A percentile compares a stretch with the other conserved stretches of the same genome.
Conservation (phyloP, 2,888 invertebrate species). For the Parasteatoda lunata region DNA sequence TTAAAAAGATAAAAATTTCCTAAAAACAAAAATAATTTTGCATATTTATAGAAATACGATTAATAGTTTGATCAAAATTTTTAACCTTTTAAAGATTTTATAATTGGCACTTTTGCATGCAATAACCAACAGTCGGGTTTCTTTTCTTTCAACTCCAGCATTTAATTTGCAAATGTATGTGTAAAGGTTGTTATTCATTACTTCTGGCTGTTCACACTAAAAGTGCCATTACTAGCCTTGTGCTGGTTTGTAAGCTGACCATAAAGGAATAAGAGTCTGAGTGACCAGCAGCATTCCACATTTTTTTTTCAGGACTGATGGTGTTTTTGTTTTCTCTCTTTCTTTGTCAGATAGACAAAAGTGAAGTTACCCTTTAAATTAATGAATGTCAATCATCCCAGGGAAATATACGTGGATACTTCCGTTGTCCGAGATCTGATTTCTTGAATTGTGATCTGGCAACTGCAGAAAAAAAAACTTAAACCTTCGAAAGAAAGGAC, state of each 20-base stretch:
- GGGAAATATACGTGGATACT: not conserved
- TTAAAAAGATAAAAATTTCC: too few relatives aligned
- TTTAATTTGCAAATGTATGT: conserved; percentile 9
- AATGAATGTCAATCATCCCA: not conserved
- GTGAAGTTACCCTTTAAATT: not conserved
- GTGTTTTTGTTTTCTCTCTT: conserved; percentile 5
- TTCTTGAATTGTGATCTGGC: conserved; percentile 18
- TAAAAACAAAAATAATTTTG: not conserved
- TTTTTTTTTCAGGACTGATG: conserved; percentile 40
- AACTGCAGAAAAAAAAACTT: conserved; percentile 14
- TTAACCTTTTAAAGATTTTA: not conserved
- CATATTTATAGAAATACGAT: not conserved
- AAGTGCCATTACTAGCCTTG: conserved; percentile 65
- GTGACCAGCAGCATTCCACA: conserved; percentile 54
- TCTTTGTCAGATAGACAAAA: not conserved
- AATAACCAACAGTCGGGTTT: conserved; percentile 1
- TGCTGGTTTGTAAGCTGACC: conserved; percentile 34
- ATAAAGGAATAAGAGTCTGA: conserved; percentile 28
- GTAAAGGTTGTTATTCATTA: conserved; percentile 43
- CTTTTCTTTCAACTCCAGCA: not conserved
- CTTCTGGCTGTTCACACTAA: conserved; percentile 57
- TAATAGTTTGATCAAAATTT: not conserved
- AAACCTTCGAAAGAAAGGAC: not conserved
- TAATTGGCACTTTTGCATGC: not conserved
- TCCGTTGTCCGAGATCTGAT: conserved; percentile 5